Base-by-base conservation (phyloP, 2,888 invertebrate species). In the Cheilosia variabilis region DNA sequence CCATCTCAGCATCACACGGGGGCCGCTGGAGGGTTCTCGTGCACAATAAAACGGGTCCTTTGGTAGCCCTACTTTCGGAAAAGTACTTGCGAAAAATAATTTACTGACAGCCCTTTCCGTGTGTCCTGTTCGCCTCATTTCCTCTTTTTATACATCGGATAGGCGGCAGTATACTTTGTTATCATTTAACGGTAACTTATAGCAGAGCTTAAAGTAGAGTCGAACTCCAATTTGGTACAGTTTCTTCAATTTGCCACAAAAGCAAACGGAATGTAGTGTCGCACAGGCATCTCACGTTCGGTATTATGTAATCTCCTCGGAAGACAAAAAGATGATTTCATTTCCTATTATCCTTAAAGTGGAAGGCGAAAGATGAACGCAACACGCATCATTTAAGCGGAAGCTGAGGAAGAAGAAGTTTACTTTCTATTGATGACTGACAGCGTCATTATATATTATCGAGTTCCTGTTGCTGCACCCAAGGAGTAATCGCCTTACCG, bases 361-460 rank as follows among this genome's bases (percentile, higher is more conserved):
- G 68, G 68, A 66, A 60, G 52, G 52, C 17, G 45, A 19, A 55
- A 13, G 19, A 17, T 47, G 22, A 10, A 60, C 37, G 71, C 24
- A 24, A 22, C 7, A 50, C 62, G 50, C 43, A 31, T 60, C 5
- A 17, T 41, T 47, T 10, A 22, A 47, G 17, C 10, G n/a, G 47
- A 22, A 4, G 47, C n/a, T 6, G 13, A 24, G 37, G 43, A 27
- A n/a, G 9, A 31, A 31, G 2, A 66, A 22, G 41, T 55, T 66
- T 15, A 34, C 45, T 22, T 6, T 72, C 27, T 62, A 72, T 62
- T 58, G 77, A 66, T 37, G 37, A 37, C 37, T 37, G 37, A 4
- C 50, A 52, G 41, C 73, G 47, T 83, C 83, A 60, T 79, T 73
- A 78, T 65, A 62, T 60, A 24, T 75, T 50, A 83, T 79, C 43